Base-by-base conservation (phyloP, 2,888 invertebrate genomes). In the Scelioninae gen. 2 region DNA sequence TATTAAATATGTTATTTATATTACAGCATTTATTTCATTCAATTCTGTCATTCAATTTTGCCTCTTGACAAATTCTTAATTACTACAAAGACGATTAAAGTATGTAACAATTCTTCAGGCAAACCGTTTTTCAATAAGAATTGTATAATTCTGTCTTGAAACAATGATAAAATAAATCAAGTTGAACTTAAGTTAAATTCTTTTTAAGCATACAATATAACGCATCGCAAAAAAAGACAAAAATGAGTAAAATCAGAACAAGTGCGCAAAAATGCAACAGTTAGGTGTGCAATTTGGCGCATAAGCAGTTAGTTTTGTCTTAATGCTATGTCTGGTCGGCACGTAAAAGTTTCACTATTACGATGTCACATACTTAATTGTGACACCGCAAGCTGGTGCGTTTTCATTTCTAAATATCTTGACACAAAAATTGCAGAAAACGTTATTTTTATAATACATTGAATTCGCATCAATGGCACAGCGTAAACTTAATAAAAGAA, bases 291-390 rank as follows among this genome's bases (percentile, higher is more conserved):
- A 77, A 76, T 67, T 76, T 75, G 61, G 73, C 67, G 41, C 68
- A 75, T 76, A 71, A 53, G 58, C 64, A 37, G 55, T 53, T 76
- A 67, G 53, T 45, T 63, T 58, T 22, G 41, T 53, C 67, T 74
- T 65, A 71, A 70, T 67, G 43, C 53, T 13, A 55, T 46, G 45
- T 52, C 45, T 60, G 18, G 35, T 53, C 52, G 31, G 55, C 46
- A 31, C 31, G 52, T 31, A 43, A 73, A 77, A 77, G 65, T 76
- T 70, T 68, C 28, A 52, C 73, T 73, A 70, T 77, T 69, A 77
- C 67, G 39, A 52, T 19, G 55, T 52, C 72, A 46, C 55, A 52
- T 65, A 68, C 55, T 39, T 58, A 74, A 75, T 68, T 74, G 63
- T n/a, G n/a, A n/a, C n/a, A n/a, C 52, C 55, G 31, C 31, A 60